phyloP scores from a whole-genome alignment of 2,113 vertebrate genomes.

The Oreotrochilus melanogaster region DNA sequence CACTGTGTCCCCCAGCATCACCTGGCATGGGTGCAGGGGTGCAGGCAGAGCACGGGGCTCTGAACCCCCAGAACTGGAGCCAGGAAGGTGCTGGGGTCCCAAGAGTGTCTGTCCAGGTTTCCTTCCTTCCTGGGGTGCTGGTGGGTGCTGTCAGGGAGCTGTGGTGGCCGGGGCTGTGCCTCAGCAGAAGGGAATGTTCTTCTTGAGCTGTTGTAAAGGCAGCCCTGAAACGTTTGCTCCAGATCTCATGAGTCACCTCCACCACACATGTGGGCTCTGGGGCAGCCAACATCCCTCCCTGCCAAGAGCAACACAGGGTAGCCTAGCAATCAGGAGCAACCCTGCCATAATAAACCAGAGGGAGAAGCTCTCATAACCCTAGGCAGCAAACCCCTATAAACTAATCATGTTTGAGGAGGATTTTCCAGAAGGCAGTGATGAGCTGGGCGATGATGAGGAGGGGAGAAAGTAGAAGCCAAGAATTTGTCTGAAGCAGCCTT shows the following conservation, averaged over 20 bases:
- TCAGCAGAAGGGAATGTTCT: constrained; percentile 69
- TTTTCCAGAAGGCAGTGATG: not conserved
- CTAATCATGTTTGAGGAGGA: not conserved
- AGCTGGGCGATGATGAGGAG: fast-evolving
- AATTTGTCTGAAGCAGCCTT: not conserved
- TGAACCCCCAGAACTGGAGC: fast-evolving
- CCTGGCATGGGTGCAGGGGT: fast-evolving
- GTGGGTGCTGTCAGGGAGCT: not conserved
- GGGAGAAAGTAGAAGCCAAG: not conserved
- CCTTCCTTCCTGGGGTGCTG: fast-evolving
- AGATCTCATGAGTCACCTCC: constrained; percentile 35
- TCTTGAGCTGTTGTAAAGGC: not conserved
- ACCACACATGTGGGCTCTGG: not conserved
- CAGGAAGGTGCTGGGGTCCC: fast-evolving
- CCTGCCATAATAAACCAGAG: not conserved
- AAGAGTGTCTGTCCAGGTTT: fast-evolving
- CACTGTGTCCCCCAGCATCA: fast-evolving
- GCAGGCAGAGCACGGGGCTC: no score
- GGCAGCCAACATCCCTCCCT: not conserved
- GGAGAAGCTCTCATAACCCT: not conserved
- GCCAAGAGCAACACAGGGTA: constrained; percentile 44
- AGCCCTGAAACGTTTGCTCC: not conserved
- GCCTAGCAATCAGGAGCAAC: constrained; percentile 21
- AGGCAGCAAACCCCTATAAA: not conserved
- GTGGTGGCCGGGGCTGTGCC: not conserved